Base-by-base conservation (phyloP, 2,888 invertebrate species). In the Bimastos eiseni region DNA sequence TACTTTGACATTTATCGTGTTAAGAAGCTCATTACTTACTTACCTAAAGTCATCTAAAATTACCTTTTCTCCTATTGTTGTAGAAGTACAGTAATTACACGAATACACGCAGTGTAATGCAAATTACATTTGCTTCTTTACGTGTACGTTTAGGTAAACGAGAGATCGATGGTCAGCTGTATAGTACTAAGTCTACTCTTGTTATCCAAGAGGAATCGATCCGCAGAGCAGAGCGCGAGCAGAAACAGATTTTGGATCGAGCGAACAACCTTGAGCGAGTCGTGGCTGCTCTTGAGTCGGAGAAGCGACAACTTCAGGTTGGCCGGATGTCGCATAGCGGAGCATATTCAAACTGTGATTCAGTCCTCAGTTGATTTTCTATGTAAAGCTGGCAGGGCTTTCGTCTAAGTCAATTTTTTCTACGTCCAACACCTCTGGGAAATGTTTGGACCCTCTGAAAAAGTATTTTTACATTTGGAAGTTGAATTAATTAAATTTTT, bases 121-220 rank as follows among this genome's bases (percentile, higher is more conserved):
- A 11, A 41, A 5, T 41, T 41, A 41, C 13, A 13, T 17, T 41
- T 13, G 49, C 24, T 49, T 19, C 24, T 6, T 19, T 24, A 24
- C 24, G 49, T n/a, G 13, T 70, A 13, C n/a, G n/a, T 70, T 30
- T 70, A 95, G 95, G 95, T 92, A 95, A 95, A 92, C 94, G 95
- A 92, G 95, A 95, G 91, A 94, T 95, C 90, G 95, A 95, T 93
- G 94, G 94, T 19, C 95, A 95, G 84, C 94, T 95, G 89, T 93
- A 95, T 90, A 94, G 94, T 84, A 95, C 95, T 44, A 95, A 95
- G 93, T 95, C 95, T 8, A 95, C 95, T 38, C 93, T 95, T 88
- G 94, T 96, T 97, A 92, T 97, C 89, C 95, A 95, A 92, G 95
- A 95, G 93, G 95, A 96, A 93, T 95, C 95, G 41, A 95, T 95